Base-by-base conservation (phyloP, 2,113 vertebrate genomes). In the Vulpes ferrilata region DNA sequence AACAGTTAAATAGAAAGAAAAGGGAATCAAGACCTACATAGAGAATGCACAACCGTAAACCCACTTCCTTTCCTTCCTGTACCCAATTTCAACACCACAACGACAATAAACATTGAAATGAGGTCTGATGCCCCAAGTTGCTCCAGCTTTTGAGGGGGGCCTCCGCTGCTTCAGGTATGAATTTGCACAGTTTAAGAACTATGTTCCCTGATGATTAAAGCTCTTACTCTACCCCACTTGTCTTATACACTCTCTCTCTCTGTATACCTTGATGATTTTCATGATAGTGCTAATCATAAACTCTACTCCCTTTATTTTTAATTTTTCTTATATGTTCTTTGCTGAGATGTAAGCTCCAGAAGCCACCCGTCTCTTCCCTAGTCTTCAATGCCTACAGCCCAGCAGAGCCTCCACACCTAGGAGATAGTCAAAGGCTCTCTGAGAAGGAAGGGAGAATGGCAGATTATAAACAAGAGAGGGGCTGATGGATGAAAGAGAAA, bases 21-120 rank as follows among this genome's bases (percentile, higher is more conserved):
- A 83, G 35, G 9, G 30, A 93, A 57, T 19, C 2, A 62, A 88
- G 19, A 19, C 19, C 6, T 22, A 73, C 59, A 10, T 1, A 76
- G 53, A 83, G 89, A 83, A 64, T 25, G 27, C 12, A 62, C 13
- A 83, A 73, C n/a, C 38, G 30, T 57, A 48, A 86, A 53, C 17
- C 9, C 48, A 95, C 79, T 59, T 73, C 16, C 10, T 82, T 89
- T 87, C 57, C 43, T 82, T 69, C 20, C 48, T 76, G 17, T 60
- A 81, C 2, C 38, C 51, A 35, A 65, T 80, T 81, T 86, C 64
- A 69, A 69, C 23, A 65, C 6, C 15, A 20, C 57, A 90, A 53
- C 55, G n/a, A 73, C 30, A 92, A 86, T 20, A 69, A 73, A 69
- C 60, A 83, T 19, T 69, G 16, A 95, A 93, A 97, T 85, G 64